A percentile compares a stretch with the other conserved stretches of the same genome.
phyloP scores from a whole-genome alignment of 1,140 invertebrate genomes.

The Delia radicum region DNA sequence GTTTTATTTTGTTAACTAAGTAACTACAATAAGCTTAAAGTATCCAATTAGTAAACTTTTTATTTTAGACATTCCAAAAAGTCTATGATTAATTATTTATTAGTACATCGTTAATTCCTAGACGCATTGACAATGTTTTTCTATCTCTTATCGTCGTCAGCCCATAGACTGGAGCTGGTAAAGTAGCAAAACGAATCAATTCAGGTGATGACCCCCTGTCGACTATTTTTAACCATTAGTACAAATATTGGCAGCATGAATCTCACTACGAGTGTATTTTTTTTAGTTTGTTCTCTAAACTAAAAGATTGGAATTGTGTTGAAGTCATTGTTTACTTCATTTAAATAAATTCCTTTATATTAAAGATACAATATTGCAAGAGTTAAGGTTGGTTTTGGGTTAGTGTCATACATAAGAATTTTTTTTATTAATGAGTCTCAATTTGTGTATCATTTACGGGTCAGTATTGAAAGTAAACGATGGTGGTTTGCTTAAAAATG shows the following conservation, averaged over 20 bases:
- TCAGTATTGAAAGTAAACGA: conserved; percentile 35
- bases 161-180: too few species aligned
- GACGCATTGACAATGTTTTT: neutral
- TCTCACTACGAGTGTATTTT: neutral
- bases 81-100: neutral
- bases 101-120: neutral
- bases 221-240: conserved; percentile 12
- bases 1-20: too few species aligned
- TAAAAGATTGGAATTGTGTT: neutral
- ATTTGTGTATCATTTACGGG: conserved; percentile 55
- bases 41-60: neutral
- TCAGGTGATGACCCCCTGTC: conserved; percentile 15
- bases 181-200: conserved; percentile 13
- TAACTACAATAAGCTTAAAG: neutral
- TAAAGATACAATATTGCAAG: neutral
- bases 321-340: conserved; percentile 8
- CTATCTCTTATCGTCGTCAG: neutral
- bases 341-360: neutral
- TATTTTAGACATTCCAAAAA: neutral
- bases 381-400: neutral
- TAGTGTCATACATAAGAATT: neutral
- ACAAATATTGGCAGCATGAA: conserved; percentile 19
- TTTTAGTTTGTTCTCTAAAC: neutral
- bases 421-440: conserved; percentile 52
- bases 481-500: neutral